A percentile compares a stretch with the other conserved stretches of the same genome.
Evolutionary conservation across 2,113 vertebrate species (phyloP).

Genomic region (Leptosomus discolor): DNA sequence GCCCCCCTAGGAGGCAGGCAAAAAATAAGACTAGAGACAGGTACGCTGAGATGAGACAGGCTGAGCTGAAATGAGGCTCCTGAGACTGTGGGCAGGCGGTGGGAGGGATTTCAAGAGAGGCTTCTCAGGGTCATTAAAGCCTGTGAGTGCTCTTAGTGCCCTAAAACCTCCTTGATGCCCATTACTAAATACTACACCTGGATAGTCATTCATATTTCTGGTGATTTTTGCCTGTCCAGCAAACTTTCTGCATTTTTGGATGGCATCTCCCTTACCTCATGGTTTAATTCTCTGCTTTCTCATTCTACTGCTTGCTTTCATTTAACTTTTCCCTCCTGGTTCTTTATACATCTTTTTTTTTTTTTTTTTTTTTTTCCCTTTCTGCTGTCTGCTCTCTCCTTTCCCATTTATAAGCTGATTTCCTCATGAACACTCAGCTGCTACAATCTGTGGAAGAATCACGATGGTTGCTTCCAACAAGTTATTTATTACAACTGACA

Average conservation of each 20-base stretch:
- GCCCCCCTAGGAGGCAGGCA: neutral
- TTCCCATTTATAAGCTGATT: neutral
- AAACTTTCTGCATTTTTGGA: neutral
- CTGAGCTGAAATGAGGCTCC: neutral
- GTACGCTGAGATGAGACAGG: neutral
- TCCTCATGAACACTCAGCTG: neutral
- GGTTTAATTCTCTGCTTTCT: neutral
- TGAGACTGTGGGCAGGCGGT: neutral
- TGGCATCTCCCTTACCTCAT: neutral
- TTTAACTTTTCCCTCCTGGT: neutral
- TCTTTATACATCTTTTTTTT: neutral
- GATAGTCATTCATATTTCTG: neutral
- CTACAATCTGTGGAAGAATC: neutral
- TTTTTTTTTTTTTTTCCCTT: neutral
- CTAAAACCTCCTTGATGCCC: neutral
- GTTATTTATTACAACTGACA: neutral
- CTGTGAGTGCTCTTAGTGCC: neutral
- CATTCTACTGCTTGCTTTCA: fast-evolving
- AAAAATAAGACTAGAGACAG: neutral
- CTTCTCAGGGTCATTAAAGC: neutral
- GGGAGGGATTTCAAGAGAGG: neutral
- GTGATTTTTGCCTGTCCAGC: neutral
- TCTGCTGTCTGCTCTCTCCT: too few species aligned
- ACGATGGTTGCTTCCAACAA: neutral
- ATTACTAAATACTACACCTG: neutral